Evolutionary conservation across 2,797 vertebrate species (phyloP).

Genomic region (Gouania willdenowi): DNA sequence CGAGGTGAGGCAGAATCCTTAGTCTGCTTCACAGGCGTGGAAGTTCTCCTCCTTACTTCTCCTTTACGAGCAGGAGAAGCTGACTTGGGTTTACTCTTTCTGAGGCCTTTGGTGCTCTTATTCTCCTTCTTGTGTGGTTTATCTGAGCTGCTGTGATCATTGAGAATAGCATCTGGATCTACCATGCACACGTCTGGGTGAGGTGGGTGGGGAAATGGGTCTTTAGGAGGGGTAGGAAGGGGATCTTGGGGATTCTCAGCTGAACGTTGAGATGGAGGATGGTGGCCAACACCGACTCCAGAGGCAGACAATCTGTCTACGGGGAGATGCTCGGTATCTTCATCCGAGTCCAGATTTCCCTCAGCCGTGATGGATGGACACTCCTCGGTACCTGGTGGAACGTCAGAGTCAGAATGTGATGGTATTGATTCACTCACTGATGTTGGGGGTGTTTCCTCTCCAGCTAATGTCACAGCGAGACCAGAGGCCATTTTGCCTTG

Average conservation of each 20-base stretch:
- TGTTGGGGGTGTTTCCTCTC: slow-evolving; percentile 94
- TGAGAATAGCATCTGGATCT: slow-evolving; percentile 87
- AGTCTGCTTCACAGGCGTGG: slow-evolving; percentile 84
- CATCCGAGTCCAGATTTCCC: slow-evolving; percentile 94
- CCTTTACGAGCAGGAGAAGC: slow-evolving; percentile 85
- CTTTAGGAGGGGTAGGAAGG: slow-evolving; percentile 82
- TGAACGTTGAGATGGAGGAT: slow-evolving; percentile 74
- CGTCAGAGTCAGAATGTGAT: slow-evolving; percentile 95
- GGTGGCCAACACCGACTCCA: slow-evolving; percentile 70
- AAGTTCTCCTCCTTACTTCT: slow-evolving; percentile 84
- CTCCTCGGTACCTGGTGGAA: slow-evolving; percentile 96
- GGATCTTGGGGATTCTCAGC: slow-evolving; percentile 81
- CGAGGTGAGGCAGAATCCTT: slow-evolving; percentile 80
- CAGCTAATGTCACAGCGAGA: slow-evolving; percentile 66
- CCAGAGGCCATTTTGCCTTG: slow-evolving; percentile 63
- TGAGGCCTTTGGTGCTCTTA: slow-evolving; percentile 84
- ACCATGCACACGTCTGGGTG: slow-evolving; percentile 98
- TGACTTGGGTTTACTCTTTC: slow-evolving; percentile 86
- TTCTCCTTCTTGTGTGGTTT: slow-evolving; percentile 85
- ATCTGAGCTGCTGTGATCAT: slow-evolving; percentile 80
- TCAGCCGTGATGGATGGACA: slow-evolving; percentile 97
- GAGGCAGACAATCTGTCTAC: slow-evolving; percentile 84
- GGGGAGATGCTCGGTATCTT: slow-evolving; percentile 94
- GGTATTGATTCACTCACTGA: slow-evolving; percentile 92
- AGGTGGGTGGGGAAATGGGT: slow-evolving; percentile 87